phyloP scores from a whole-genome alignment of 1,140 invertebrate genomes.

The Panagrolaimus sp. region DNA sequence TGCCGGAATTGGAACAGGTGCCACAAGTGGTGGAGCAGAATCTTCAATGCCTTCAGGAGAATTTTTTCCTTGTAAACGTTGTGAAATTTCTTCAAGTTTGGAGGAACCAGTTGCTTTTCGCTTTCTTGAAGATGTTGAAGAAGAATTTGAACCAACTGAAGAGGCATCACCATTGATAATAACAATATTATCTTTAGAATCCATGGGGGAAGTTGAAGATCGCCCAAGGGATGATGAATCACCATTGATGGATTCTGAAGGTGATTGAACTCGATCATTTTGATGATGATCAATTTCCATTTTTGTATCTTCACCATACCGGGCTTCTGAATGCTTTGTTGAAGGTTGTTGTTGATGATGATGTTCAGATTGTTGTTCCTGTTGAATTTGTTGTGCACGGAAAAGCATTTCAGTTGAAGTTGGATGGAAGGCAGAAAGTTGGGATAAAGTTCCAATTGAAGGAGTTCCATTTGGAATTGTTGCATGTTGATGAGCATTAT shows the following conservation, averaged over 20 bases:
- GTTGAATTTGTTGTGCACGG: slow-evolving; percentile 6
- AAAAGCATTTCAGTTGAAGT: not conserved
- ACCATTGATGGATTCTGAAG: slow-evolving; percentile 32
- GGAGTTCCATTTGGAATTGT: slow-evolving; percentile 25
- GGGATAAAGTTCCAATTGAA: slow-evolving; percentile 4
- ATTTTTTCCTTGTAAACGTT: slow-evolving; percentile 62
- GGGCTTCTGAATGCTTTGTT: slow-evolving; percentile 17
- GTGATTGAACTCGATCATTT: slow-evolving; percentile 37
- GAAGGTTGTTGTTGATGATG: not conserved
- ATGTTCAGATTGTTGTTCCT: slow-evolving; percentile 17
- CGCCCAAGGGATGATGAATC: slow-evolving; percentile 14
- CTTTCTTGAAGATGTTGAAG: slow-evolving; percentile 60
- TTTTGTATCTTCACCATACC: slow-evolving; percentile 29
- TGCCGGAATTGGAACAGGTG: not conserved
- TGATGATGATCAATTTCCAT: slow-evolving; percentile 45
- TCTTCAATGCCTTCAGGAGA: slow-evolving; percentile 13
- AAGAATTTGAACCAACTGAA: slow-evolving; percentile 20
- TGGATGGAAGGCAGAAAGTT: not conserved
- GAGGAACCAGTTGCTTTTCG: slow-evolving; percentile 74
- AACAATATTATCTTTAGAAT: slow-evolving; percentile 14
- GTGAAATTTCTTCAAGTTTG: slow-evolving; percentile 68
- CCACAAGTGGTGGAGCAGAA: too few species aligned
- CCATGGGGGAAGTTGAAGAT: slow-evolving; percentile 29
- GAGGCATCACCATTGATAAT: slow-evolving; percentile 20
- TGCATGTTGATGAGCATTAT: slow-evolving; percentile 27